Conservation (phyloP, 2,888 invertebrate species). For the Melinopterus prodromus region DNA sequence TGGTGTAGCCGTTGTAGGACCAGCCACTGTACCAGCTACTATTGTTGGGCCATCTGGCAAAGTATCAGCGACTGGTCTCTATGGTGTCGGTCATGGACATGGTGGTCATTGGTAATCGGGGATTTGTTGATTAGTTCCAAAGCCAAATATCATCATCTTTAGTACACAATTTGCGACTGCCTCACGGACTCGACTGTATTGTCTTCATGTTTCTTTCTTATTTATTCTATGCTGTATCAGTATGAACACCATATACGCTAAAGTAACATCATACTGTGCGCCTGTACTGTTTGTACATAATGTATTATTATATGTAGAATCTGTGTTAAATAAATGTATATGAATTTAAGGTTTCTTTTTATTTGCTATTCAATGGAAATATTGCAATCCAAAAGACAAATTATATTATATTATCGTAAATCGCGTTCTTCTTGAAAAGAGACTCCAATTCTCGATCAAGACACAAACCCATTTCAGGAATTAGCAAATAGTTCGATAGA, state of each 20-base stretch:
- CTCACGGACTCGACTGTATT: background rate
- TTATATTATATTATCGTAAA: too few species aligned
- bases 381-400: too few species aligned
- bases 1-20: constrained; percentile 51
- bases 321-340: background rate
- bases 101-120: constrained; percentile 27
- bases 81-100: constrained; percentile 44
- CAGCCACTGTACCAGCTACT: constrained; percentile 50
- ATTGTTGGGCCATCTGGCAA: constrained; percentile 50
- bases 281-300: background rate
- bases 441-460: too few species aligned
- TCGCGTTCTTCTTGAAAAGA: too few species aligned
- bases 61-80: constrained; percentile 50
- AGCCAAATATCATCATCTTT: background rate
- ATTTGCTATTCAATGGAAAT: background rate
- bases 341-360: background rate
- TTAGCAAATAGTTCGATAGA: too few species aligned
- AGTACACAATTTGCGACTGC: background rate
- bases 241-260: constrained; percentile 23
- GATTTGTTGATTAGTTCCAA: constrained; percentile 7
- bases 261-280: background rate
- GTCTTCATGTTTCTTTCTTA: constrained; percentile 17
- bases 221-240: constrained; percentile 25
- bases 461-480: too few species aligned
- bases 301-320: background rate